Conservation (phyloP, 2,113 vertebrate genomes). For the Burhinus oedicnemus region DNA sequence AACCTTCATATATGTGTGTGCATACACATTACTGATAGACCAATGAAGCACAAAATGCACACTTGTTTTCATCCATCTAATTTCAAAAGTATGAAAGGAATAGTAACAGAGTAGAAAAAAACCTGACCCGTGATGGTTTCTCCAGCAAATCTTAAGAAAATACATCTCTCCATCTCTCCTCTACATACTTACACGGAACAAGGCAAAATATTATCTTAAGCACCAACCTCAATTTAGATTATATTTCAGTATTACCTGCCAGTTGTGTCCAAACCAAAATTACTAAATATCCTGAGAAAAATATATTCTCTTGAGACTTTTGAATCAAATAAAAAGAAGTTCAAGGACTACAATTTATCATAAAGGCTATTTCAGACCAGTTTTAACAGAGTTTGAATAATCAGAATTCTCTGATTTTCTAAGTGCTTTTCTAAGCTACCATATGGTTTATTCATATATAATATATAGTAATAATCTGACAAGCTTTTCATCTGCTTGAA, state of each 20-base stretch:
- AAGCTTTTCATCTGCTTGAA: background rate
- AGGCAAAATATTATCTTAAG: background rate
- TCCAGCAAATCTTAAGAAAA: background rate
- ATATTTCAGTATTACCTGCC: background rate
- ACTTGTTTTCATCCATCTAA: background rate
- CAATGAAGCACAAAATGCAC: background rate
- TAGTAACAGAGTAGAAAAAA: background rate
- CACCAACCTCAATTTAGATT: background rate
- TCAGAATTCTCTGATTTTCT: background rate
- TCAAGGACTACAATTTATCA: background rate
- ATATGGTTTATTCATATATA: background rate
- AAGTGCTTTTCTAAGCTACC: background rate
- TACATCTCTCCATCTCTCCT: background rate
- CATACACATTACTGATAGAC: rapidly evolving
- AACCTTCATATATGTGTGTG: background rate
- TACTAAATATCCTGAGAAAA: background rate
- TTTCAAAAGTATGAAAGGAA: background rate
- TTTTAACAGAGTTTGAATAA: background rate
- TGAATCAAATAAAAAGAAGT: background rate
- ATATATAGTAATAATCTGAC: background rate
- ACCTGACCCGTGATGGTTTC: background rate
- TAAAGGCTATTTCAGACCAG: background rate
- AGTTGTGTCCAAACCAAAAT: background rate
- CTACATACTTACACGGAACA: background rate
- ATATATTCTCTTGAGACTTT: background rate